These are phyloP conservation scores for Schizotus pectinicornis DNA, from an alignment of 2,888 invertebrate genomes.

Conservation along the genomic window DNA sequence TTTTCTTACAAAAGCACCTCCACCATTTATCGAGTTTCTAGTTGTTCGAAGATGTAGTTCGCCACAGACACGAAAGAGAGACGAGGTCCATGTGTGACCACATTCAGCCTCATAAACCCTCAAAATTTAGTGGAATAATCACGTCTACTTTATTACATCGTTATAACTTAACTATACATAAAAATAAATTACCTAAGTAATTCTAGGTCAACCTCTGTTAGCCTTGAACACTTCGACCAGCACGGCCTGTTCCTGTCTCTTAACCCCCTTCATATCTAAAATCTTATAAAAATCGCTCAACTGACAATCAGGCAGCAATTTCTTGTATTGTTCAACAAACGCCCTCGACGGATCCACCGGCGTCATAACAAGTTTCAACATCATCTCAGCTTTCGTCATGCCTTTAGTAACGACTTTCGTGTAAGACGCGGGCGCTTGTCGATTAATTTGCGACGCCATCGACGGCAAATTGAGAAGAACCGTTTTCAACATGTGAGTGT, in stretches of 20 bases:
- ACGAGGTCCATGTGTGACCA: too few relatives aligned
- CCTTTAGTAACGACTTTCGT: slow-evolving; percentile 74
- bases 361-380: slow-evolving; percentile 97
- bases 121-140: too few relatives aligned
- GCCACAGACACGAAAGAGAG: too few relatives aligned
- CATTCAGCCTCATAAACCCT: too few relatives aligned
- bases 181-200: background rate
- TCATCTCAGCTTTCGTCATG: slow-evolving; percentile 98
- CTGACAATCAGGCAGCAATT: slow-evolving; percentile 88
- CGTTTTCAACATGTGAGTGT: slow-evolving; percentile 94
- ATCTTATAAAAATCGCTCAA: slow-evolving; percentile 92
- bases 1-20: too few relatives aligned
- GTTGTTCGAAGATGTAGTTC: too few relatives aligned
- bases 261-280: slow-evolving; percentile 89
- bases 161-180: too few relatives aligned
- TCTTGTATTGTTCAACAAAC: slow-evolving; percentile 88
- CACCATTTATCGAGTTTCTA: too few relatives aligned
- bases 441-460: slow-evolving; percentile 84
- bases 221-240: slow-evolving; percentile 66
- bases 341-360: slow-evolving; percentile 80
- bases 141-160: too few relatives aligned
- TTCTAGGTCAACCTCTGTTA: slow-evolving; percentile 38
- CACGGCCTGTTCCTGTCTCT: slow-evolving; percentile 63
- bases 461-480: slow-evolving; percentile 94
- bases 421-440: slow-evolving; percentile 89